Evolutionary conservation across 2,797 vertebrate genomes (phyloP).

Genomic region (Pachyuromys duprasi): DNA sequence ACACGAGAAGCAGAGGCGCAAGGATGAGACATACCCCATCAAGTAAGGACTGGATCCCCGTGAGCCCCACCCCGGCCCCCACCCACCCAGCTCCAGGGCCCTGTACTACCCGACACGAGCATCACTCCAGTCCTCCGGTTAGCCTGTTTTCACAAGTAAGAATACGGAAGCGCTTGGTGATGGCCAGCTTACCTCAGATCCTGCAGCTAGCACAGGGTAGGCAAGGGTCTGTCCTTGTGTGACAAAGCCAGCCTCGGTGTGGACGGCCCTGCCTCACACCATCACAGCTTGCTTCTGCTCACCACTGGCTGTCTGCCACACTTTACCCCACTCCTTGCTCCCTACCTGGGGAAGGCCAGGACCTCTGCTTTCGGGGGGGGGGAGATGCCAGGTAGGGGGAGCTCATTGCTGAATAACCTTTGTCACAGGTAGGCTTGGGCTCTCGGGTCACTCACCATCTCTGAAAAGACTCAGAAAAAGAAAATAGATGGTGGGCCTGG

Average conservation of each 20-base stretch:
- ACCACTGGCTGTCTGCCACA: background rate
- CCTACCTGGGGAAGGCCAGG: too few relatives aligned
- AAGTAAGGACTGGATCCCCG: constrained; percentile 89
- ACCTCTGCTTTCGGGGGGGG: too few relatives aligned
- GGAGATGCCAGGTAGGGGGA: background rate
- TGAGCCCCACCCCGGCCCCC: background rate
- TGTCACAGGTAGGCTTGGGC: background rate
- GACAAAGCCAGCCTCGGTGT: background rate
- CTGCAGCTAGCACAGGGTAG: background rate
- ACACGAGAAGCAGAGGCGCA: constrained; percentile 90
- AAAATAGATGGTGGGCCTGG: background rate
- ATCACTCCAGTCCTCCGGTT: background rate
- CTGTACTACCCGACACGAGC: background rate
- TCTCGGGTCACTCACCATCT: background rate
- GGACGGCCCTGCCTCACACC: background rate
- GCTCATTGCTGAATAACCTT: background rate
- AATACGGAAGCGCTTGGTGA: background rate
- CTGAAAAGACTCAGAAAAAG: constrained; percentile 24
- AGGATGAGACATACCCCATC: constrained; percentile 96
- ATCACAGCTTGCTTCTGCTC: background rate
- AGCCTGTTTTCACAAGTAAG: background rate
- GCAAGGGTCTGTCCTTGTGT: background rate
- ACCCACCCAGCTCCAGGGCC: background rate
- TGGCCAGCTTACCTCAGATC: background rate
- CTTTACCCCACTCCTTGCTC: too few relatives aligned